A percentile compares a stretch with the other conserved stretches of the same genome.
These are phyloP conservation scores for Cololabis saira DNA, from an alignment of 2,113 vertebrate species.

Conservation along the genomic window DNA sequence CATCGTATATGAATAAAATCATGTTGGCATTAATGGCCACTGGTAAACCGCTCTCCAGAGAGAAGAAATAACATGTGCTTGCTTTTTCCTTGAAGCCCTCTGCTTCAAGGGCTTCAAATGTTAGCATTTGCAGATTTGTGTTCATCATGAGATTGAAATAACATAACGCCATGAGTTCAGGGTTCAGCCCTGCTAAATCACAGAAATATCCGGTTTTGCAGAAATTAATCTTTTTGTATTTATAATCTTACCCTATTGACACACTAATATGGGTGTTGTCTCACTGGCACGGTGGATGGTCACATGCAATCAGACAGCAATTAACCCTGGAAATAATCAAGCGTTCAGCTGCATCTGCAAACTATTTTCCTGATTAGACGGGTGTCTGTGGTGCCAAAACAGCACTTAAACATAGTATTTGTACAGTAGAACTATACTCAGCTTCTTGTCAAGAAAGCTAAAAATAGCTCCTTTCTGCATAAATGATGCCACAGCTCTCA, in stretches of 20 bases:
- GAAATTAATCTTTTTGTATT: too few species aligned
- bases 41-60: background rate
- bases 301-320: background rate
- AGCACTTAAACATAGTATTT: too few species aligned
- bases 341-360: background rate
- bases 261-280: too few species aligned
- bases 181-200: background rate
- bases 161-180: background rate
- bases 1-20: conserved; percentile 11
- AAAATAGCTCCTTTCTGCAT: too few species aligned
- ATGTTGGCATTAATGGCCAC: conserved; percentile 25
- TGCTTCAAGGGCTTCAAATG: background rate
- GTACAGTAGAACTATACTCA: too few species aligned
- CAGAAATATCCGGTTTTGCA: background rate
- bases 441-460: too few species aligned
- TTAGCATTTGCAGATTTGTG: background rate
- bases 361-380: background rate
- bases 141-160: conserved; percentile 9
- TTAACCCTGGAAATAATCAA: background rate
- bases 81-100: background rate
- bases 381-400: too few species aligned
- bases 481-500: too few species aligned
- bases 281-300: background rate
- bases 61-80: conserved; percentile 12
- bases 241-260: too few species aligned